Conservation (phyloP, 2,888 invertebrate genomes). For the Agrilus cyanescens region DNA sequence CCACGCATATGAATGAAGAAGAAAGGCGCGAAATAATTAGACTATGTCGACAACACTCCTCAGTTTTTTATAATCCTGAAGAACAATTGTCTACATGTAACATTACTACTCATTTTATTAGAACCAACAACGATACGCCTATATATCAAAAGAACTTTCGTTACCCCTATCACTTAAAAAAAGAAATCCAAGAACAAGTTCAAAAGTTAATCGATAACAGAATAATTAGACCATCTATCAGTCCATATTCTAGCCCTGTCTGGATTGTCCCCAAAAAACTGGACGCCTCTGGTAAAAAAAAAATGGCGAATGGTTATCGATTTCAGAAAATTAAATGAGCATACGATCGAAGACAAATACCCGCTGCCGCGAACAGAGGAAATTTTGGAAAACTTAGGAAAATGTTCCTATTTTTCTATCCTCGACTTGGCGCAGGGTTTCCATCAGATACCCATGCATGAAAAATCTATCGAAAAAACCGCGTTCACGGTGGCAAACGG, state of each 20-base stretch:
- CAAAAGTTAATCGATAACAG: constrained; percentile 11
- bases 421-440: constrained; percentile 14
- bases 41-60: no score
- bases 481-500: constrained; percentile 17
- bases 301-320: constrained; percentile 20
- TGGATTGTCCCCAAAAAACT: constrained; percentile 25
- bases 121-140: no score
- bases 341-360: constrained; percentile 20
- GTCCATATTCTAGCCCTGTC: constrained; percentile 24
- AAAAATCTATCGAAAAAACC: constrained; percentile 13
- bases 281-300: constrained; percentile 14
- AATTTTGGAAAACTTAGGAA: constrained; percentile 20
- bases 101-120: no score
- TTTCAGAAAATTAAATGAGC: constrained; percentile 20
- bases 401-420: constrained; percentile 13
- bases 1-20: no score
- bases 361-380: constrained; percentile 20
- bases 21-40: no score
- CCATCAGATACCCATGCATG: constrained; percentile 4
- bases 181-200: neutral
- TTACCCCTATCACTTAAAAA: neutral
- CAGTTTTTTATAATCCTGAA: no score
- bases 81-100: no score
- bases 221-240: constrained; percentile 17
- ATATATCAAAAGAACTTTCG: neutral